A percentile compares a stretch with the other conserved stretches of the same genome.
Evolutionary conservation across 2,888 invertebrate genomes (phyloP).

Genomic region (Psylliodes chrysocephalus): DNA sequence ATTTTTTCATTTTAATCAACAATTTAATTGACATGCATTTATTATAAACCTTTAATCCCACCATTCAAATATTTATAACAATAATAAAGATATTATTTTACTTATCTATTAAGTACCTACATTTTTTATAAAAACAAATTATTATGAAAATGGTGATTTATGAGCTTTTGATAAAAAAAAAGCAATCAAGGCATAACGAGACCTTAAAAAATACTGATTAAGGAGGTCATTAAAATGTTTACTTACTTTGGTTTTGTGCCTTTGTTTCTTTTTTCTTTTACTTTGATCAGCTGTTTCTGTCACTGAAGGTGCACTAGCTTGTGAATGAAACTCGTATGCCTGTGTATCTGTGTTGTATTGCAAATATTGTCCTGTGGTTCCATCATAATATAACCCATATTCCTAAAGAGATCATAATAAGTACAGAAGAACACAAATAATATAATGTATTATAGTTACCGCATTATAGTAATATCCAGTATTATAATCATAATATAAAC

Average conservation of each 20-base stretch:
- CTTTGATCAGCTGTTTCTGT: neutral
- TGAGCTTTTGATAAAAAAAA: too few species aligned
- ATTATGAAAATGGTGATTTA: too few species aligned
- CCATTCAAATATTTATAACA: too few species aligned
- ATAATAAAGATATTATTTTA: too few species aligned
- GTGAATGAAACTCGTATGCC: constrained; percentile 83
- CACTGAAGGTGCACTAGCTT: constrained; percentile 63
- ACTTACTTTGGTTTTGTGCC: constrained; percentile 49
- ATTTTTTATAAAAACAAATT: too few species aligned
- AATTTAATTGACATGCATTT: too few species aligned
- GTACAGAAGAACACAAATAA: neutral
- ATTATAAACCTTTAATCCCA: too few species aligned
- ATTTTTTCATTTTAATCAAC: too few species aligned
- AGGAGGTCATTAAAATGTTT: too few species aligned
- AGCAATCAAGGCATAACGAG: too few species aligned
- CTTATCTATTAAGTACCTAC: too few species aligned
- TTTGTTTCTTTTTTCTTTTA: constrained; percentile 44
- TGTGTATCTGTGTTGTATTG: constrained; percentile 81
- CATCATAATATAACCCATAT: constrained; percentile 89
- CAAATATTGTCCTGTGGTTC: constrained; percentile 85
- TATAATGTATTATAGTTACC: constrained; percentile 66
- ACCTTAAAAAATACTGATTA: too few species aligned
- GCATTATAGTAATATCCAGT: constrained; percentile 92
- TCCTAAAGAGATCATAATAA: constrained; percentile 68
- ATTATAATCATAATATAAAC: constrained; percentile 88